Conservation (phyloP, 2,113 vertebrate species). For the Acanthisitta chloris region DNA sequence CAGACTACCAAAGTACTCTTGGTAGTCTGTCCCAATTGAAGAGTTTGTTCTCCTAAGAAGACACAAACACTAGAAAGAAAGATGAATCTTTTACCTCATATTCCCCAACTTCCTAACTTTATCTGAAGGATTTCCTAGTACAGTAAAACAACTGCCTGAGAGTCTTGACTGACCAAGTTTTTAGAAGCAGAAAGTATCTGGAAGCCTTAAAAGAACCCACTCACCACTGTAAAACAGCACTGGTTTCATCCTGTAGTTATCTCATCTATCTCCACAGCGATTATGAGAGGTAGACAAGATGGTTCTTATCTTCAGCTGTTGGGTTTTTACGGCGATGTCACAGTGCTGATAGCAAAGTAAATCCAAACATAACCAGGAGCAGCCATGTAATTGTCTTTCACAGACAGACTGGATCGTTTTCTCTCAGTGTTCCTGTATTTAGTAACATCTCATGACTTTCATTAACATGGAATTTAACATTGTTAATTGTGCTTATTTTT, state of each 20-base stretch:
- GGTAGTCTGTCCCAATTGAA: not conserved
- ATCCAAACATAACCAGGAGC: not conserved
- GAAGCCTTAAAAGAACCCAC: not conserved
- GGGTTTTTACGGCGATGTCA: not conserved
- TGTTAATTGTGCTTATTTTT: not conserved
- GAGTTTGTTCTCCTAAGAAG: not conserved
- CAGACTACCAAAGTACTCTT: not conserved
- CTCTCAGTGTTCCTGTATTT: not conserved
- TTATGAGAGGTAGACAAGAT: not conserved
- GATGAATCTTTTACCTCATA: not conserved
- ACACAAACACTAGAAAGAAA: not conserved
- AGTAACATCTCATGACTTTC: not conserved
- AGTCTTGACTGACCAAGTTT: not conserved
- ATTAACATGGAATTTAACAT: not conserved
- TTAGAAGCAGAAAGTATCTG: not conserved
- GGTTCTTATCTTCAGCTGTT: not conserved
- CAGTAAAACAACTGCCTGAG: not conserved
- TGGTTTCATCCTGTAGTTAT: not conserved
- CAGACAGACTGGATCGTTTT: not conserved
- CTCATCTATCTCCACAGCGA: rapidly evolving
- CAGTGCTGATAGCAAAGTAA: not conserved
- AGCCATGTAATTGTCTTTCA: not conserved
- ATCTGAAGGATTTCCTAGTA: not conserved
- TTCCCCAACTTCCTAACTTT: not conserved
- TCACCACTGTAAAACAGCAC: not conserved